Evolutionary conservation across 1,140 invertebrate species (phyloP), one percentile per base, ranked within the genome.

Genomic region (Aculops lycopersici): DNA sequence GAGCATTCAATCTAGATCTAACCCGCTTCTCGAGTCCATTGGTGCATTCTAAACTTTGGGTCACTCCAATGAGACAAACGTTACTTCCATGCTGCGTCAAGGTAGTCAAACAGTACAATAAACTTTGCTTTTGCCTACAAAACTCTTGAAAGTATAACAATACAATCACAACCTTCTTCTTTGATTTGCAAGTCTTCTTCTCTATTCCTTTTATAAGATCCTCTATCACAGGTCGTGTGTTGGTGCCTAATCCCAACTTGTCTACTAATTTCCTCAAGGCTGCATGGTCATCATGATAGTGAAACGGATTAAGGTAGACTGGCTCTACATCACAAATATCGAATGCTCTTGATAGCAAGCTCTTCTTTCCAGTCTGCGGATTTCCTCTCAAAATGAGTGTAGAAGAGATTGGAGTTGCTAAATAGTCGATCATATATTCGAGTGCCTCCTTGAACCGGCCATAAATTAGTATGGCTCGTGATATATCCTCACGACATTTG

Each of bases 111-210:
- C 44, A 47, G 21, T 46, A 46, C 3, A 46, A 20, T 15, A 46
- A 18, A 1, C 16, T 18, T 42, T 46, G 45, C 14, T 46, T 21
- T 35, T 21, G 17, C 13, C 20, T 16, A 17, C 45, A 41, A 35
- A 46, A 46, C 14, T 46, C 21, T 14, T 46, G 45, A 42, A 46
- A 47, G 4, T 41, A 15, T n/a, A 47, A 38, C 19, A 46, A 36
- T 37, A 46, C 31, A 18, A 46, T 47, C 18, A 47, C 31, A 8
- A 13, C 38, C 13, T 36, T 16, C 17, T 44, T 31, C 15, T 45
- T 35, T n/a, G 18, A 21, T 35, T 8, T 24, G 15, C n/a, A n/a
- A n/a, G n/a, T n/a, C n/a, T n/a, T n/a, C n/a, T n/a, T n/a, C 8
- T 31, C 24, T 8, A 31, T n/a, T 8, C 8, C n/a, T 8, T 31